Percentiles rank a stretch among this genome's conserved stretches.
These are phyloP conservation scores for Hydroisotoma schaefferi DNA, from an alignment of 2,888 invertebrate species.

Conservation along the genomic window DNA sequence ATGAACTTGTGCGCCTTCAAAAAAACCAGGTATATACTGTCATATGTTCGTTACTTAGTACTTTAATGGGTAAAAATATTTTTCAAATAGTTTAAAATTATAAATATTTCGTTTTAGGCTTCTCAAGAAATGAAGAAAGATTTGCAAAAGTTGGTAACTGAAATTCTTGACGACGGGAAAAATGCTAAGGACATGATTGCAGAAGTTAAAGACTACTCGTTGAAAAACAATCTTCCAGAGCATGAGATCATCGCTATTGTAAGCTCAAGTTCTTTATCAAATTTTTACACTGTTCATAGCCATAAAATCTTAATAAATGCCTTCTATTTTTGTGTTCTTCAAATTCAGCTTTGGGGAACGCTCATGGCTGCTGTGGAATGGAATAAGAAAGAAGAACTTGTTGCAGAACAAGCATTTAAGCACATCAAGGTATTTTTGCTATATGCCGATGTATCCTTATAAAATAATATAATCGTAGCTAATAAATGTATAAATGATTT, in stretches of 20 bases:
- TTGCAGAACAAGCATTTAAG: slow-evolving; percentile 91
- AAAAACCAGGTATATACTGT: slow-evolving; percentile 54
- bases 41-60: neutral
- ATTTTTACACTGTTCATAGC: neutral
- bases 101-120: slow-evolving; percentile 55
- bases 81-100: too few relatives aligned
- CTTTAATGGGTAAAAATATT: neutral
- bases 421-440: slow-evolving; percentile 64
- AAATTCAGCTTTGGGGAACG: slow-evolving; percentile 78
- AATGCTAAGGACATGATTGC: slow-evolving; percentile 78
- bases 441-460: neutral
- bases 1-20: slow-evolving; percentile 65
- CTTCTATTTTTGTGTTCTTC: slow-evolving; percentile 1
- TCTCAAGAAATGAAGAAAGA: slow-evolving; percentile 76
- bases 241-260: slow-evolving; percentile 85
- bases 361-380: slow-evolving; percentile 95
- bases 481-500: neutral
- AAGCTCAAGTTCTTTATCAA: too few relatives aligned
- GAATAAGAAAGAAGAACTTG: slow-evolving; percentile 97
- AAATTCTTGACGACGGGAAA: slow-evolving; percentile 82
- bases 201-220: slow-evolving; percentile 81
- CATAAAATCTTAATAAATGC: neutral
- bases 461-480: neutral
- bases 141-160: slow-evolving; percentile 68
- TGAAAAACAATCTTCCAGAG: slow-evolving; percentile 78